phyloP scores from a whole-genome alignment of 2,113 vertebrate species.

The Butorides virescens region DNA sequence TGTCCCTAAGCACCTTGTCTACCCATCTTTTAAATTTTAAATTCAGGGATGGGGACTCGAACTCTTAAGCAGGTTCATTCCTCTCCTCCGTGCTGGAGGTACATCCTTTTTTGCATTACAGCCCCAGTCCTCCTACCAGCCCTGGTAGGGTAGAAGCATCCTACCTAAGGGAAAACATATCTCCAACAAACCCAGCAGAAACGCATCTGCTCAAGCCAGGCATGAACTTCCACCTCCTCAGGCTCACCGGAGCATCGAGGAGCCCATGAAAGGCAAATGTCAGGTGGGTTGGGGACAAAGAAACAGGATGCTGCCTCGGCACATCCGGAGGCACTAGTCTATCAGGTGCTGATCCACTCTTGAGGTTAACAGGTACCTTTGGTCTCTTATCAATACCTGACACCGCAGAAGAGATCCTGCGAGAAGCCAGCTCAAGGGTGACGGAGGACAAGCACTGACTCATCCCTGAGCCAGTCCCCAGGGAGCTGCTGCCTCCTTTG shows the following conservation, averaged over 20 bases:
- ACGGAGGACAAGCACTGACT: not conserved
- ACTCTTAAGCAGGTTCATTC: not conserved
- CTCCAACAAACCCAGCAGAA: not conserved
- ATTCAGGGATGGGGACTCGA: too few species aligned
- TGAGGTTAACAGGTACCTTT: not conserved
- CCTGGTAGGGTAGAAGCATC: not conserved
- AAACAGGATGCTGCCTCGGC: not conserved
- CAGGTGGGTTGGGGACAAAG: not conserved
- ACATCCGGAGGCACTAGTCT: not conserved
- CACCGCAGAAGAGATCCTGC: not conserved
- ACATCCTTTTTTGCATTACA: accelerated
- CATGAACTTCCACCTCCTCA: not conserved
- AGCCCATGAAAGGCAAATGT: not conserved
- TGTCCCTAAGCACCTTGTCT: too few species aligned
- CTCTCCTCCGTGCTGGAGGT: not conserved
- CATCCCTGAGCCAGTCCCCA: not conserved
- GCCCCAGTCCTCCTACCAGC: not conserved
- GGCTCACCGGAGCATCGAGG: not conserved
- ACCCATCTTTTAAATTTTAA: too few species aligned
- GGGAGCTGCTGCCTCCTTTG: not conserved
- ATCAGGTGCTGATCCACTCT: not conserved
- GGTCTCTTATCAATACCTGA: not conserved
- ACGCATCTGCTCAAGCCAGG: not conserved
- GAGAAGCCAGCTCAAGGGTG: not conserved
- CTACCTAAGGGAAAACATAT: not conserved